Conservation (phyloP, 2,888 invertebrate genomes). For the Hemithea aestivaria region DNA sequence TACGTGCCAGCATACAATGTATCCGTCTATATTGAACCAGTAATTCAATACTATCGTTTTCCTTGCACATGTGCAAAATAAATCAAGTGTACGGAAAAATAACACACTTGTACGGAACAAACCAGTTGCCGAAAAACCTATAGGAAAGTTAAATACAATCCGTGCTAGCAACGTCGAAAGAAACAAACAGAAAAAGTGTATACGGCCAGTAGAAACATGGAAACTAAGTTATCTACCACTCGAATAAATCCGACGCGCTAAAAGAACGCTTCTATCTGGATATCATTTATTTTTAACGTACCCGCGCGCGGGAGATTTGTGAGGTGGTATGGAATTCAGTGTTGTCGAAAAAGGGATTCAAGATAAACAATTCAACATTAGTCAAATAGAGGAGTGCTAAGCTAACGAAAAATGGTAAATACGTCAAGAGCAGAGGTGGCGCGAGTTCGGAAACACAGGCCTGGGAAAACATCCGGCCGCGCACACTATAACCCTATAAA, state of each 20-base stretch:
- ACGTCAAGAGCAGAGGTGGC: conserved; percentile 43
- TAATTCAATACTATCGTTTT: too few species aligned
- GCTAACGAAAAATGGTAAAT: conserved; percentile 40
- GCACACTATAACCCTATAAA: conserved; percentile 14
- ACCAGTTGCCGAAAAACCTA: neutral
- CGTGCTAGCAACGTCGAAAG: conserved; percentile 32
- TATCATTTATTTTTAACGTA: conserved; percentile 45
- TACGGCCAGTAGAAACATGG: conserved; percentile 31
- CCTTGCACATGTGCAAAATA: too few species aligned
- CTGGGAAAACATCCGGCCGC: conserved; percentile 44
- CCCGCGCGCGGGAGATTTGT: conserved; percentile 32
- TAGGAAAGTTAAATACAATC: conserved; percentile 18
- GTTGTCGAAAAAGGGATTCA: conserved; percentile 35
- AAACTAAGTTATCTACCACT: conserved; percentile 43
- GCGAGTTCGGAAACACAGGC: conserved; percentile 41
- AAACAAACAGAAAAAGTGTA: conserved; percentile 39
- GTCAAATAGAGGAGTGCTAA: conserved; percentile 34
- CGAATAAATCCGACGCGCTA: conserved; percentile 45
- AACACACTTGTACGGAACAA: neutral
- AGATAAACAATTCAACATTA: conserved; percentile 48
- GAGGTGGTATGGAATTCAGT: conserved; percentile 31
- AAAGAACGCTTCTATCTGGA: conserved; percentile 34
- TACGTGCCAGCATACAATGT: too few species aligned
- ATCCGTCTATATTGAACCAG: too few species aligned
- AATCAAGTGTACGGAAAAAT: too few species aligned